phyloP scores from a whole-genome alignment of 2,797 vertebrate genomes.

The Apodemus agrarius region DNA sequence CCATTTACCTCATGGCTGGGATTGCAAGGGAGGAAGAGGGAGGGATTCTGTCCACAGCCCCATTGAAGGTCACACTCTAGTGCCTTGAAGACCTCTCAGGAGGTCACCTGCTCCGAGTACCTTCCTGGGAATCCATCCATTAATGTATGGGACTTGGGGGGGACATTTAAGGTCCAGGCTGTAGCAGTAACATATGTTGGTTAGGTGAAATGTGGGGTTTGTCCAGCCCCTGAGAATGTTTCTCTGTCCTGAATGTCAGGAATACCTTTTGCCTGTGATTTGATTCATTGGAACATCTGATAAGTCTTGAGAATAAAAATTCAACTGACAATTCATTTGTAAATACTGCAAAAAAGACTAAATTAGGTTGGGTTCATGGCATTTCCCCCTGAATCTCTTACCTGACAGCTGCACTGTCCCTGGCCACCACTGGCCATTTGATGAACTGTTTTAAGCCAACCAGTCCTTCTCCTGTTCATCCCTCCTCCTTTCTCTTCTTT shows the following conservation, averaged over 20 bases:
- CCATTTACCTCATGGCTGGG: background rate
- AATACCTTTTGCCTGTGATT: slow-evolving; percentile 12
- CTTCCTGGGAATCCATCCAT: background rate
- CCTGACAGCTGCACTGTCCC: slow-evolving; percentile 57
- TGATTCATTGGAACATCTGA: background rate
- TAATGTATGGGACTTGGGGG: background rate
- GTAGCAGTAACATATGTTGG: background rate
- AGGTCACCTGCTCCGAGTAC: too few species aligned
- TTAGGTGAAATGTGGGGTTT: background rate
- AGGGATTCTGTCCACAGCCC: background rate
- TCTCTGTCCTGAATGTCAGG: slow-evolving; percentile 20
- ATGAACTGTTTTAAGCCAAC: background rate
- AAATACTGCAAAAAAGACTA: background rate
- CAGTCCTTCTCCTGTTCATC: background rate
- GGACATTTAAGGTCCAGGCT: background rate
- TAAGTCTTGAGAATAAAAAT: slow-evolving; percentile 21
- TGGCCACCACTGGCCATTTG: background rate
- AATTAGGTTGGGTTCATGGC: background rate
- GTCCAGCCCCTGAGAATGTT: background rate
- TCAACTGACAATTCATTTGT: background rate
- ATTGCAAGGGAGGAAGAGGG: background rate
- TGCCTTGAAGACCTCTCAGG: background rate
- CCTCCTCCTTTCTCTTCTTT: too few species aligned
- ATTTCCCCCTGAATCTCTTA: slow-evolving; percentile 5
- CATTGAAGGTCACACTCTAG: background rate